Evolutionary conservation across 2,113 vertebrate genomes (phyloP).

Genomic region (Egretta garzetta): DNA sequence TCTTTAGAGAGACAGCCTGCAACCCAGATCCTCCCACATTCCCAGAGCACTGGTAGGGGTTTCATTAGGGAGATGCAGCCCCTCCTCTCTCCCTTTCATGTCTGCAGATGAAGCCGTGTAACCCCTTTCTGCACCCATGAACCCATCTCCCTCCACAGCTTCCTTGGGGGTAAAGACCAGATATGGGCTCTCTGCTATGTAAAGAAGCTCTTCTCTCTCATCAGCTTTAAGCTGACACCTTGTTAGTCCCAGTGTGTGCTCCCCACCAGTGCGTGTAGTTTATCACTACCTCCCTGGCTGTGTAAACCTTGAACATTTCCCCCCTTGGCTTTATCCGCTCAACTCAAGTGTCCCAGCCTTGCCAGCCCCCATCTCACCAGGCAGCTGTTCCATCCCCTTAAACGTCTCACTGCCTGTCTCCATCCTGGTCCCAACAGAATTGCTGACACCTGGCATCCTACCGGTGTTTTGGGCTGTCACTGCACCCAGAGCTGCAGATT

Average conservation of each 20-base stretch:
- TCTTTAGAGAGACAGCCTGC: neutral
- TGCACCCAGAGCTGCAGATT: neutral
- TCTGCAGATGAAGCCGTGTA: neutral
- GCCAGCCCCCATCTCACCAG: neutral
- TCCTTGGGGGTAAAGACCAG: neutral
- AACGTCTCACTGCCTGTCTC: neutral
- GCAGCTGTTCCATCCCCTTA: neutral
- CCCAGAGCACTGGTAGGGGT: neutral
- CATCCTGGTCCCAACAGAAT: neutral
- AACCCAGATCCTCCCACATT: neutral
- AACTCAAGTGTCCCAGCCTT: neutral
- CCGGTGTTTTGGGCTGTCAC: neutral
- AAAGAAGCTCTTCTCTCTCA: neutral
- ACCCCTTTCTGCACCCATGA: neutral
- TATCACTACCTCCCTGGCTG: neutral
- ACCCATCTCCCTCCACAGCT: neutral
- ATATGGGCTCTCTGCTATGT: fast-evolving
- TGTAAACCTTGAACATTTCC: neutral
- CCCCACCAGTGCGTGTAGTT: neutral
- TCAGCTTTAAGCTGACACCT: neutral
- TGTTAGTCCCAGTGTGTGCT: neutral
- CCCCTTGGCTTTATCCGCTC: neutral
- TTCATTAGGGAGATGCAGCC: neutral
- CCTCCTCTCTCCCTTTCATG: neutral
- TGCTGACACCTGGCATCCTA: neutral